Evolutionary conservation across 2,113 vertebrate species (phyloP).

Genomic region (Callopanchax toddi): DNA sequence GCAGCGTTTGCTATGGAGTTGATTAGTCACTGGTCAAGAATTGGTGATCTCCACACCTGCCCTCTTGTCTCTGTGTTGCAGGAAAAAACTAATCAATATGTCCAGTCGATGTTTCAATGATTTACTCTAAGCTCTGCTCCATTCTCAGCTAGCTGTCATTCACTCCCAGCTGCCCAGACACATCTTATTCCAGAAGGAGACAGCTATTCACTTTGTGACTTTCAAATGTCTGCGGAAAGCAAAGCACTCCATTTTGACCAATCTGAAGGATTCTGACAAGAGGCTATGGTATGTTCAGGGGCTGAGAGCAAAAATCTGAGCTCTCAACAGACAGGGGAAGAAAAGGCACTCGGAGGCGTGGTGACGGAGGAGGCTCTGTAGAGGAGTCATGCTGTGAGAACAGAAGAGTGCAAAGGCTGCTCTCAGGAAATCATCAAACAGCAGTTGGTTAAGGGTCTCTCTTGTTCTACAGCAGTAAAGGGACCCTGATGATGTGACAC

Average conservation of each 20-base stretch:
- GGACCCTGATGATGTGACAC: constrained; percentile 70
- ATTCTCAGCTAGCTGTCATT: constrained; percentile 68
- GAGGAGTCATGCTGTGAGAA: constrained; percentile 51
- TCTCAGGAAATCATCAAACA: constrained; percentile 75
- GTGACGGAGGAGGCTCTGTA: constrained; percentile 17
- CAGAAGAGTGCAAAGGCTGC: constrained; percentile 42
- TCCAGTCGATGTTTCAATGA: constrained; percentile 66
- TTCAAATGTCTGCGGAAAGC: constrained; percentile 42
- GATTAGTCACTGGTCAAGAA: constrained; percentile 41
- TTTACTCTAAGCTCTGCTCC: constrained; percentile 57
- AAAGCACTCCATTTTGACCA: constrained; percentile 44
- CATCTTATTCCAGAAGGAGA: constrained; percentile 58
- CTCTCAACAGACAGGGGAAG: constrained; percentile 4
- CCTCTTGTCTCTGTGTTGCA: constrained; percentile 22
- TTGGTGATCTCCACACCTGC: constrained; percentile 57
- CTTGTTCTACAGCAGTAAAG: constrained; percentile 67
- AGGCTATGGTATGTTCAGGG: constrained; percentile 30
- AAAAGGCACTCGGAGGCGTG: background rate
- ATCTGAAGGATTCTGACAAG: constrained; percentile 53
- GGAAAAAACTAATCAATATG: constrained; percentile 62
- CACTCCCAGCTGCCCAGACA: constrained; percentile 42
- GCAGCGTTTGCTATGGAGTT: too few species aligned
- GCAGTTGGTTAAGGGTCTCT: constrained; percentile 76
- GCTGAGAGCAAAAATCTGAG: constrained; percentile 14
- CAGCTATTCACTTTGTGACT: constrained; percentile 53